A percentile compares a stretch with the other conserved stretches of the same genome.
These are phyloP conservation scores for Saccopteryx leptura DNA, from an alignment of 2,113 vertebrate genomes.

Conservation along the genomic window DNA sequence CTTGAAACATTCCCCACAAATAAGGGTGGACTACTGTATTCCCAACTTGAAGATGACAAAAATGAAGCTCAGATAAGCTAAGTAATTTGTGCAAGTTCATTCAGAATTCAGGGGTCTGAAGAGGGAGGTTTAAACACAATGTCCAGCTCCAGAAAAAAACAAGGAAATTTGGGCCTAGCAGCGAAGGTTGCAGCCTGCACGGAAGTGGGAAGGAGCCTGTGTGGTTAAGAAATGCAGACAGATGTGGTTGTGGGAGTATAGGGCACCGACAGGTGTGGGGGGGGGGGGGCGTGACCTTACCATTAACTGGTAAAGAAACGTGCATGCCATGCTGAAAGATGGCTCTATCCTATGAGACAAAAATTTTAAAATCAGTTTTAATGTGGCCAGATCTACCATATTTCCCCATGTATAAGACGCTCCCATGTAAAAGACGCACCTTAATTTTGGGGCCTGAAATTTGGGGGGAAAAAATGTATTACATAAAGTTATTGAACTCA, in stretches of 20 bases:
- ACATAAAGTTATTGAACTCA: too few species aligned
- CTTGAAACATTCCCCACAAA: not conserved
- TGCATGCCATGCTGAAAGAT: not conserved
- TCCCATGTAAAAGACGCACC: too few species aligned
- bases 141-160: not conserved
- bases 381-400: not conserved
- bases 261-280: not conserved
- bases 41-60: not conserved
- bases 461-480: too few species aligned
- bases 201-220: rapidly evolving
- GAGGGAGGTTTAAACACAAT: not conserved
- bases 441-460: too few species aligned
- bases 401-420: too few species aligned
- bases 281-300: not conserved
- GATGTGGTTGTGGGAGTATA: rapidly evolving
- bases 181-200: not conserved
- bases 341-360: not conserved
- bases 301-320: too few species aligned
- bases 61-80: not conserved
- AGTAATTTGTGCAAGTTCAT: not conserved
- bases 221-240: too few species aligned
- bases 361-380: not conserved
- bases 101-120: not conserved
- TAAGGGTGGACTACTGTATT: not conserved
- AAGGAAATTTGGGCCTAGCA: not conserved